phyloP scores from a whole-genome alignment of 2,797 vertebrate genomes.

The Galagoides demidoff region DNA sequence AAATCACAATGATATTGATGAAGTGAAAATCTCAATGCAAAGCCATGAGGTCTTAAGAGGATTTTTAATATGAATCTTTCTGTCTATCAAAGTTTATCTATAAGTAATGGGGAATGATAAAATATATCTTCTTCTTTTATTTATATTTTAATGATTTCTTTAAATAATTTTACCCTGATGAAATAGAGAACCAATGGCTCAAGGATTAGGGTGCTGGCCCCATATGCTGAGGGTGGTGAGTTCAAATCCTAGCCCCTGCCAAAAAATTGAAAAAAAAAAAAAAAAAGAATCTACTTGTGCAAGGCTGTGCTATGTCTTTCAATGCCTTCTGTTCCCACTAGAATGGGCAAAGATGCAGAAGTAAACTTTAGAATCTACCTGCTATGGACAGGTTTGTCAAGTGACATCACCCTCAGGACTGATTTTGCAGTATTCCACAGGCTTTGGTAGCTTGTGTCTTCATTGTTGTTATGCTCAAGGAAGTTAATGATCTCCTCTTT shows the following conservation, averaged over 20 bases:
- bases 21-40: neutral
- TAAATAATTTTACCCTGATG: neutral
- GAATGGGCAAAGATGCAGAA: neutral
- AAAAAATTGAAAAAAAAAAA: neutral
- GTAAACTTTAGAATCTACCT: neutral
- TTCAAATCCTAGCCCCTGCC: too few species aligned
- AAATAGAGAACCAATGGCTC: neutral
- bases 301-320: neutral
- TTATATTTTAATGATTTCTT: neutral
- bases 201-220: too few species aligned
- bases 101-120: neutral
- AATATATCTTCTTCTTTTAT: neutral
- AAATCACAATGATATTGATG: constrained; percentile 6
- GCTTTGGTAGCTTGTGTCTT: too few species aligned
- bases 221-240: too few species aligned
- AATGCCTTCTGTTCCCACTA: neutral
- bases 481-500: too few species aligned
- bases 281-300: neutral
- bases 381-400: neutral
- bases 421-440: too few species aligned
- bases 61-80: neutral
- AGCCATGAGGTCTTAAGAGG: neutral
- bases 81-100: neutral
- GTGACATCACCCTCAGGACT: neutral
- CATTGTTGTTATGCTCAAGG: too few species aligned